Evolutionary conservation across 1,140 invertebrate species (phyloP).

Genomic region (Hirudo medicinalis): DNA sequence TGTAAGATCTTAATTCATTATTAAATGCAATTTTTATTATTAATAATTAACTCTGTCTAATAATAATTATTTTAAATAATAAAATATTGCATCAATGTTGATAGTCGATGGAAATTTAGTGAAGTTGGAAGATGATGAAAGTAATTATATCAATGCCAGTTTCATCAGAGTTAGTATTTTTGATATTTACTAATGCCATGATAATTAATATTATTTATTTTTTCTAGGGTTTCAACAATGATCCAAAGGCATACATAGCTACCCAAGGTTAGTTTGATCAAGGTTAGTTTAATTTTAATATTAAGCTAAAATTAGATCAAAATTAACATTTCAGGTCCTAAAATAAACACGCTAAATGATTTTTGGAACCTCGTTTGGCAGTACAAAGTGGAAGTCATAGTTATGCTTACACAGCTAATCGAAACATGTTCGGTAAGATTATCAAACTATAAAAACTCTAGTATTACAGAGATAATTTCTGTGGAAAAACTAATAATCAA

Average conservation of each 20-base stretch:
- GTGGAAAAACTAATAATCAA: too few relatives aligned
- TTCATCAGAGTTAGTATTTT: slow-evolving; percentile 2
- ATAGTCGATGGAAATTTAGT: slow-evolving; percentile 2
- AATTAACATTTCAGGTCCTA: neutral
- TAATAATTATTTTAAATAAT: neutral
- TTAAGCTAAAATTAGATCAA: neutral
- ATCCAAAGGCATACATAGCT: neutral
- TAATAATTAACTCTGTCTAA: neutral
- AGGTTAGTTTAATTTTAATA: neutral
- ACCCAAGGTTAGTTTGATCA: neutral
- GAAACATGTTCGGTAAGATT: neutral
- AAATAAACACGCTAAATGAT: neutral
- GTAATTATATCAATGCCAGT: slow-evolving; percentile 7
- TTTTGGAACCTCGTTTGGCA: slow-evolving; percentile 12
- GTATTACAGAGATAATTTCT: too few relatives aligned
- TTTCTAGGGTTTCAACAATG: neutral
- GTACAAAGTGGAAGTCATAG: neutral
- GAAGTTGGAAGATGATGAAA: neutral
- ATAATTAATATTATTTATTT: neutral
- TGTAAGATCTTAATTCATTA: neutral
- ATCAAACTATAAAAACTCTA: too few relatives aligned
- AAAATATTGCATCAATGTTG: neutral
- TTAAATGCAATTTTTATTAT: neutral
- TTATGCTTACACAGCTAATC: slow-evolving; percentile 11
- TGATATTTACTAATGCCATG: neutral